phyloP scores from a whole-genome alignment of 1,140 invertebrate species.

The Zaprionus gabonicus region DNA sequence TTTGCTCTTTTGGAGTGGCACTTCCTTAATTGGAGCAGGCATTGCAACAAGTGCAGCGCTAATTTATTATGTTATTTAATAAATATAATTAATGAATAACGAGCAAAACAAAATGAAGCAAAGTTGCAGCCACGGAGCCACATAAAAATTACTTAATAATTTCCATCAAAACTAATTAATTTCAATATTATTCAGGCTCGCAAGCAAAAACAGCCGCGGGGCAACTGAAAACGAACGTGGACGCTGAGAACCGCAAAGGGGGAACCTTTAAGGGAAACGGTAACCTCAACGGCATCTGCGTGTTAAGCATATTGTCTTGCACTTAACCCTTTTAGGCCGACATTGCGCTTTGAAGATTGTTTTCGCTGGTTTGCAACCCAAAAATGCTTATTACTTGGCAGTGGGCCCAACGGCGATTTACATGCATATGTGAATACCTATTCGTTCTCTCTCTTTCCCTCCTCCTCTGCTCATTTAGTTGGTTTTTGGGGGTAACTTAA shows the following conservation, averaged over 20 bases:
- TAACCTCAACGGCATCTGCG: constrained; percentile 41
- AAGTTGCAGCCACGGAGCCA: constrained; percentile 12
- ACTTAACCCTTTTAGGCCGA: constrained; percentile 53
- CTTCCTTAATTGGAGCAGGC: constrained; percentile 80
- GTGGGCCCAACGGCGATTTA: constrained; percentile 58
- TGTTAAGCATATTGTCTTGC: constrained; percentile 68
- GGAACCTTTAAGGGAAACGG: not conserved
- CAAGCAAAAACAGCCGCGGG: constrained; percentile 31
- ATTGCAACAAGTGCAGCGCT: constrained; percentile 77
- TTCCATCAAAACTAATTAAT: constrained; percentile 82
- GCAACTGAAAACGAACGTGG: not conserved
- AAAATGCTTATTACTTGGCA: constrained; percentile 75
- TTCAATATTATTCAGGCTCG: constrained; percentile 75
- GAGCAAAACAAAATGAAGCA: constrained; percentile 40
- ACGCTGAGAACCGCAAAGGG: not conserved
- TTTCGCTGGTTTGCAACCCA: constrained; percentile 58
- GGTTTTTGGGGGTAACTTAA: constrained; percentile 65
- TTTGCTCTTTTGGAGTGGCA: constrained; percentile 62
- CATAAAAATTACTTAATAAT: constrained; percentile 83
- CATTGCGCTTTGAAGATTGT: constrained; percentile 38
- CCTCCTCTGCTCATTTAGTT: constrained; percentile 17
- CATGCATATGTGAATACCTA: constrained; percentile 50
- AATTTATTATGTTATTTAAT: constrained; percentile 81
- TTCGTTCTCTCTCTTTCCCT: not conserved
- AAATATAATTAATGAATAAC: constrained; percentile 65